Base-by-base conservation (phyloP, 2,888 invertebrate species). In the Gerris lacustris region DNA sequence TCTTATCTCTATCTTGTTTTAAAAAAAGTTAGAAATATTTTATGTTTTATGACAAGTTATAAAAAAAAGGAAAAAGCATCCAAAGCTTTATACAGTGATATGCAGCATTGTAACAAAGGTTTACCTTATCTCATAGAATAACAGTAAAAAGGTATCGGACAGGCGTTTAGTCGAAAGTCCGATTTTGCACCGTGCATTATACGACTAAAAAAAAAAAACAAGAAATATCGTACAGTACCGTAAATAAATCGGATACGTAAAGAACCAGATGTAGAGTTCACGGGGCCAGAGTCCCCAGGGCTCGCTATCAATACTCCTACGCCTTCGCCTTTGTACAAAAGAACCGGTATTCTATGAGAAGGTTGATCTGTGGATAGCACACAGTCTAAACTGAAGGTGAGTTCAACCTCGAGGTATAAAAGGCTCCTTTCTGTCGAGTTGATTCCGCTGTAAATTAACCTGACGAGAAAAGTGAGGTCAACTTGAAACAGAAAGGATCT, bases 231-330 rank as follows among this genome's bases (percentile, higher is more conserved):
- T 31, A 55, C 55, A 55, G 55, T 11, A 55, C 55, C 15, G 55
- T 55, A 55, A 55, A 55, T 55, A 55, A 55, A 55, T 55, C 55
- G 55, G 55, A 55, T 55, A 55, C 31, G 4, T 55, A 55, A 2
- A 55, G 55, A 55, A 55, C 55, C 55, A 55, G 55, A 55, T 55
- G 55, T 55, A 55, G 55, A 15, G 55, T 55, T 55, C 55, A 55
- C 55, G 55, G 55, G 55, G 55, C 55, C 55, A 55, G 11, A 55
- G 55, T 55, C 55, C 55, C 15, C 55, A 15, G 55, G 55, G 55
- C 55, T 55, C 55, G 15, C 55, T 55, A 55, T 55, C 55, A 55
- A 55, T 55, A 55, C 55, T 11, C 55, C 55, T 55, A 55, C 55
- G 55, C 55, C 55, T 31, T 55, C 55, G 55, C 55, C 55, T 55